Evolutionary conservation across 2,888 invertebrate genomes (phyloP), one percentile per base, ranked within the genome.

Genomic region (Eubasilissa splendida): DNA sequence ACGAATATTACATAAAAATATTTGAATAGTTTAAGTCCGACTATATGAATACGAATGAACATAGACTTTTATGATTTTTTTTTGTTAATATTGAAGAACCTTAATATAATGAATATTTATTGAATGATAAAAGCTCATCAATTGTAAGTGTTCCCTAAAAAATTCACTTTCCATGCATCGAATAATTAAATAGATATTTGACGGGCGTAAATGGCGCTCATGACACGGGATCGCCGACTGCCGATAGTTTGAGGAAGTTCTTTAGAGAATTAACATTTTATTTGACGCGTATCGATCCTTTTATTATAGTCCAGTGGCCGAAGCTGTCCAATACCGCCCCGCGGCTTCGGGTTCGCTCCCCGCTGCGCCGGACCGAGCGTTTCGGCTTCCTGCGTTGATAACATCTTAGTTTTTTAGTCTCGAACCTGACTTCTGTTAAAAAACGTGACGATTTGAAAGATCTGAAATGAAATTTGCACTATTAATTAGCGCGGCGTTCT

Each of bases 361-460:
- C 76, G 82, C 82, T 82, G 82, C 56, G 79, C n/a, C 53, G 22
- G 58, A 50, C 76, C 71, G 58, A 42, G 74, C 9, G 22, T 11
- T 63, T 58, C 77, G 66, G 77, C 80, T 80, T 80, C 80, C 77
- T 80, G 76, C 70, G 33, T n/a, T 59, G 74, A 76, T 71, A 78
- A 71, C 59, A 56, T 68, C 33, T 68, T 58, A 1, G 42, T 59
- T 75, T 75, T 50, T 31, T 58, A n/a, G 56, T 66, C 42, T 10
- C 31, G 14, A 58, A 58, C 53, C 76, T 59, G 80, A 76, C 76
- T 76, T 76, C 76, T 80, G 76, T 80, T 75, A 54, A 77, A 77
- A 77, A 10, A 71, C 58, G 14, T 31, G 74, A 56, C 12, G 42
- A 73, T 73, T 56, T 59, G 9, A 75, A 60, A 75, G 14, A 7